A percentile compares a stretch with the other conserved stretches of the same genome.
Conservation (phyloP, 2,797 vertebrate genomes). For the Clarias laeviceps region DNA sequence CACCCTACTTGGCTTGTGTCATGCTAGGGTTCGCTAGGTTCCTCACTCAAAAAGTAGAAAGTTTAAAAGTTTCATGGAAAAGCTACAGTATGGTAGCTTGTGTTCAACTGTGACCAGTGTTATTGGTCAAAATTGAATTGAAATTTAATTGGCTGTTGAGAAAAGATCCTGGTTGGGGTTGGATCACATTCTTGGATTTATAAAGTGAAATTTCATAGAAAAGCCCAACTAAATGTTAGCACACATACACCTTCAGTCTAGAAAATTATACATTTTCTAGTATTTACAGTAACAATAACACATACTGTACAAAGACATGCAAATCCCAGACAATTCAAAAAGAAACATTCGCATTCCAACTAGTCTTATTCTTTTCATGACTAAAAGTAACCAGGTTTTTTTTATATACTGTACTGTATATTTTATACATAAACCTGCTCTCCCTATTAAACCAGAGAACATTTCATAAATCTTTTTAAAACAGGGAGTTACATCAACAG, state of each 20-base stretch:
- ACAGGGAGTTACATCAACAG: slow-evolving; percentile 2
- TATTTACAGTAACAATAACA: not conserved
- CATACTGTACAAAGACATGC: too few species aligned
- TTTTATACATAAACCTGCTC: not conserved
- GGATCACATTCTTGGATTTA: not conserved
- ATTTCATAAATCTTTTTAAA: not conserved
- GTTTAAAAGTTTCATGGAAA: too few species aligned
- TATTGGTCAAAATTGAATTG: too few species aligned
- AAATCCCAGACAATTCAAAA: not conserved
- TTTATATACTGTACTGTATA: not conserved
- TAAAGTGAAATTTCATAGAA: not conserved
- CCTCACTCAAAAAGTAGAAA: too few species aligned
- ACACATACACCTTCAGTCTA: not conserved
- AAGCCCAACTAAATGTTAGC: not conserved
- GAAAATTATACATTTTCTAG: not conserved
- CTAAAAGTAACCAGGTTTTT: not conserved
- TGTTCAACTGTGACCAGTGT: not conserved
- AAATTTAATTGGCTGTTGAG: too few species aligned
- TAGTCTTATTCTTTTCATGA: not conserved
- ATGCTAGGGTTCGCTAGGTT: not conserved
- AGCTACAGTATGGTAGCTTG: not conserved
- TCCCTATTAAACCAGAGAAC: not conserved
- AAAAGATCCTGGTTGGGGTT: not conserved
- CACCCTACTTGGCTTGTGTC: not conserved
- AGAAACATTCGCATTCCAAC: not conserved